phyloP scores from a whole-genome alignment of 1,140 invertebrate species.

The Drusus annulatus region DNA sequence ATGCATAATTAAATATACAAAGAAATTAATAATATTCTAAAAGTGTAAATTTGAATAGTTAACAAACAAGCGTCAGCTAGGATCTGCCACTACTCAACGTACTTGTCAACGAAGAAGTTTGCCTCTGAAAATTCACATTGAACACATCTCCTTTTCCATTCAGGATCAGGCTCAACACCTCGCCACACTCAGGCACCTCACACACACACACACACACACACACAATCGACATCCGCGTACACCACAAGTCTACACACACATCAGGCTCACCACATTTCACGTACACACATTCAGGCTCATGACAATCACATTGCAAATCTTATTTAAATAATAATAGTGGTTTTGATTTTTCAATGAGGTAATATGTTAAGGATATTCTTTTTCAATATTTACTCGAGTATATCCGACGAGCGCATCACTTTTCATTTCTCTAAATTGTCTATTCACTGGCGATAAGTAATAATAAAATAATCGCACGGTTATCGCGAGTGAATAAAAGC shows the following conservation, averaged over 20 bases:
- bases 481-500: constrained; percentile 38
- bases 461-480: constrained; percentile 15
- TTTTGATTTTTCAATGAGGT: constrained; percentile 53
- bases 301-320: constrained; percentile 19
- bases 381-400: constrained; percentile 10
- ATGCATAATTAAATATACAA: constrained; percentile 37
- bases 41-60: constrained; percentile 35
- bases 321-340: constrained; percentile 51
- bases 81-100: background rate
- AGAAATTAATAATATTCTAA: constrained; percentile 26
- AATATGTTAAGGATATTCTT: constrained; percentile 57
- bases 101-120: constrained; percentile 27
- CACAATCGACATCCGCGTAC: too few species aligned
- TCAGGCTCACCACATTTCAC: too few species aligned
- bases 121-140: constrained; percentile 39
- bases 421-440: constrained; percentile 43
- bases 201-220: too few species aligned
- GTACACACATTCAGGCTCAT: background rate
- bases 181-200: too few species aligned
- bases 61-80: background rate
- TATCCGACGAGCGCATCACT: background rate
- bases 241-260: background rate
- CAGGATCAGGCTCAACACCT: too few species aligned
- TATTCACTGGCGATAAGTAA: constrained; percentile 13
- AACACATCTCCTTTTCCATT: constrained; percentile 2